phyloP scores from a whole-genome alignment of 2,888 invertebrate genomes.

The Dicyrtoma fusca region DNA sequence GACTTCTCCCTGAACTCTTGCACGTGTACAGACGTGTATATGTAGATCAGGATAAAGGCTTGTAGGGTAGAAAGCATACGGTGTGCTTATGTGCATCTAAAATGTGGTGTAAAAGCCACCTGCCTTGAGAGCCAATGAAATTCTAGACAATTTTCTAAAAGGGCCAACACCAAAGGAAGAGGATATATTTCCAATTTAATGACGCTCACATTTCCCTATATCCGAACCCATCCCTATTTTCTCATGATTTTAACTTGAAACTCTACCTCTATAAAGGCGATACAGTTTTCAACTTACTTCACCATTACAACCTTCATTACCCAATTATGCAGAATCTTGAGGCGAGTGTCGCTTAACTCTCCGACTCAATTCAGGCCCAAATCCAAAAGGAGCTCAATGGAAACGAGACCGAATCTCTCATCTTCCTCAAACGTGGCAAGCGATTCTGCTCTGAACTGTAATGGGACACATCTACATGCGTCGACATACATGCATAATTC shows the following conservation, averaged over 20 bases:
- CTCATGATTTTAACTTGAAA: not conserved
- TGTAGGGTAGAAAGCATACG: no score
- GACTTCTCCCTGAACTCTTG: not conserved
- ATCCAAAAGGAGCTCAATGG: no score
- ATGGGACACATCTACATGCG: no score
- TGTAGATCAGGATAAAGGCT: not conserved
- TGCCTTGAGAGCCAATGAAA: not conserved
- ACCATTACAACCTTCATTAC: not conserved
- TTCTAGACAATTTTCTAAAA: no score
- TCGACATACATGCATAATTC: no score
- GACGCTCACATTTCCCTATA: conserved; percentile 15
- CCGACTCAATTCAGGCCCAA: no score
- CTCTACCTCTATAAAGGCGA: not conserved
- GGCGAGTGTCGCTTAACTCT: no score
- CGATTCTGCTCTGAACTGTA: no score
- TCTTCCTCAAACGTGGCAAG: no score
- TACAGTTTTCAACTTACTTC: conserved; percentile 2
- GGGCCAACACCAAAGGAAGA: not conserved
- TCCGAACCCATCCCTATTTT: not conserved
- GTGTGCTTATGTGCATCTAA: no score
- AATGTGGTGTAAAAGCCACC: not conserved
- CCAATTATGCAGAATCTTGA: no score
- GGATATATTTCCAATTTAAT: conserved; percentile 1
- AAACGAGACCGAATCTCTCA: no score
- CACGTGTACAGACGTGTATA: not conserved